Conservation (phyloP, 2,113 vertebrate species). For the Ciconia maguari region DNA sequence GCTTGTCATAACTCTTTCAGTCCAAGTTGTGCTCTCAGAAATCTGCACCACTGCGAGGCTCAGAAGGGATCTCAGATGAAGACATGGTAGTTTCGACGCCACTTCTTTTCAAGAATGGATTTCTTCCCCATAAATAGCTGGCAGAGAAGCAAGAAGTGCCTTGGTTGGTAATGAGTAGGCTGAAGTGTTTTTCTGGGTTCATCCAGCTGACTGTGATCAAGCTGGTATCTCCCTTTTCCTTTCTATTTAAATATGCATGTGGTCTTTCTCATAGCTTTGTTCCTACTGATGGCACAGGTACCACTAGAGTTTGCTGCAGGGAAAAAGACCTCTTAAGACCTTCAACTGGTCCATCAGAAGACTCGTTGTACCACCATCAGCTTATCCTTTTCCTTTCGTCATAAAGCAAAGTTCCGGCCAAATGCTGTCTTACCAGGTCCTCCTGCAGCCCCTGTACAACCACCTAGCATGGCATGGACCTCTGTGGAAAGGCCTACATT, state of each 20-base stretch:
- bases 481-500: neutral
- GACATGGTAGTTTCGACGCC: neutral
- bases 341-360: neutral
- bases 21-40: neutral
- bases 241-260: neutral
- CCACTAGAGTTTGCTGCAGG: neutral
- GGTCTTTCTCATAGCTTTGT: neutral
- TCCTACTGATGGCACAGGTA: neutral
- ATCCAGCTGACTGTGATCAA: neutral
- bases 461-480: neutral
- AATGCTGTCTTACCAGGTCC: neutral
- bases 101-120: neutral
- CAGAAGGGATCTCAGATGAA: neutral
- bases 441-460: neutral
- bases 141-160: neutral
- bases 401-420: neutral
- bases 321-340: neutral
- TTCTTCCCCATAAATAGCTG: neutral
- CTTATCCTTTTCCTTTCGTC: neutral
- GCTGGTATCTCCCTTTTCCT: neutral
- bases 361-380: neutral
- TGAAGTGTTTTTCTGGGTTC: neutral
- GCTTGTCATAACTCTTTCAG: neutral
- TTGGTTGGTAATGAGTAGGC: neutral
- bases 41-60: neutral